Base-by-base conservation (phyloP, 2,888 invertebrate genomes). In the Griposia aprilina region DNA sequence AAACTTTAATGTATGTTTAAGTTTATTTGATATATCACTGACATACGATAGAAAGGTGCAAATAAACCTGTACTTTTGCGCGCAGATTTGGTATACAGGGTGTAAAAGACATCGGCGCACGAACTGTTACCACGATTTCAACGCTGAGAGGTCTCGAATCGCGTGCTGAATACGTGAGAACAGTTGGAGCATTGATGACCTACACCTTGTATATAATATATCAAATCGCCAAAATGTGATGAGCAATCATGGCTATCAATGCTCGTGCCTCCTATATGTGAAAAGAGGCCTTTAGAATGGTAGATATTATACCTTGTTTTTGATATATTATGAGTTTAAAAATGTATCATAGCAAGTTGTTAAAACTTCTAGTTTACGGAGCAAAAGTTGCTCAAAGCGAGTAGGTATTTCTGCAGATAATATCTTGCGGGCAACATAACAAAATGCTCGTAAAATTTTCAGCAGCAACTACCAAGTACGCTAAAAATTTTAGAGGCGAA, bases 361-460 rank as follows among this genome's bases (percentile, higher is more conserved):
- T 48, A 36, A 80, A 80, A 65, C 48, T 72, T 63, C 15, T 80
- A 7, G 15, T 36, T 48, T 26, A 48, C 15, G n/a, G 23, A 30
- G 36, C 41, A 8, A 75, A 81, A 62, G 41, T 82, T 57, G 2
- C 26, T 74, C 45, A 81, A 67, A 67, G 36, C 15, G 57, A 57
- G 26, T 30, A 50, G n/a, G 30, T 63, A 52, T 76, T 57, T 76
- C n/a, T 50, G n/a, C 5, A 50, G 50, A 75, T 23, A 57, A 82
- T 63, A 82, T 68, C 36, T 82, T 76, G 63, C 17, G 45, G 81
- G 48, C 45, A 60, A 36, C 10, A 63, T 81, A 67, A 68, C 76
- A 63, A 57, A 76, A 63, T 52, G 57, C n/a, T 68, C 50, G 36
- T 82, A 60, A 78, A 66, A 60, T 2, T 26, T 66, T 48, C 52